Evolutionary conservation across 2,113 vertebrate species (phyloP).

Genomic region (Eretmodus cyanostictus): DNA sequence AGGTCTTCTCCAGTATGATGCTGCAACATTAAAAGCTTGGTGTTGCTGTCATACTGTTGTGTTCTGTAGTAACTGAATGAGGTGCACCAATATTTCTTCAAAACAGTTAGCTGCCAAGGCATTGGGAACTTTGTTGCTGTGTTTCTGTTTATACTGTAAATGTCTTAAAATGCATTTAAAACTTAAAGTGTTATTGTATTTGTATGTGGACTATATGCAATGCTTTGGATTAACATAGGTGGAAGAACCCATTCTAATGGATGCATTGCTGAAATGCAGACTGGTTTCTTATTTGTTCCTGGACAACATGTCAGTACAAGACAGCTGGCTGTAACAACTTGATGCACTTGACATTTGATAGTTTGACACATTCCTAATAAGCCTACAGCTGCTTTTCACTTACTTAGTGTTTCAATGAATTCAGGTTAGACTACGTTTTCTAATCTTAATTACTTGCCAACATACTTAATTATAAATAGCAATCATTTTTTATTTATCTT

Average conservation of each 20-base stretch:
- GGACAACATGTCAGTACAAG: background rate
- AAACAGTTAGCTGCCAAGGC: background rate
- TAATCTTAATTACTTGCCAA: background rate
- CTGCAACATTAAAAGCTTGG: background rate
- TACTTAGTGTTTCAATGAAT: background rate
- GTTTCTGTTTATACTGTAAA: background rate
- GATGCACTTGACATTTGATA: background rate
- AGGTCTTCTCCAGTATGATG: background rate
- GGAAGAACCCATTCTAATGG: background rate
- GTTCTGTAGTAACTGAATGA: background rate
- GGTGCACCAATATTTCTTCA: background rate
- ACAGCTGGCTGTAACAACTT: background rate
- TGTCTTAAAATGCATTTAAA: background rate
- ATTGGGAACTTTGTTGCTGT: background rate
- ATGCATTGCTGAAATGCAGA: background rate
- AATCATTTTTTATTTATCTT: background rate
- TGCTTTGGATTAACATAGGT: background rate
- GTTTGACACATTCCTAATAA: background rate
- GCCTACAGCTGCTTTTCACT: background rate
- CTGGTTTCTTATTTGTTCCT: background rate
- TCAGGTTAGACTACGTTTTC: background rate
- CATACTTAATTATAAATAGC: background rate
- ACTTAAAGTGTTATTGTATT: background rate
- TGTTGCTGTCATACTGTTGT: background rate
- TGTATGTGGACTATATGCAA: background rate